Evolutionary conservation across 2,113 vertebrate species (phyloP), one percentile per base, ranked within the genome.

Genomic region (Amphiprion ocellaris): DNA sequence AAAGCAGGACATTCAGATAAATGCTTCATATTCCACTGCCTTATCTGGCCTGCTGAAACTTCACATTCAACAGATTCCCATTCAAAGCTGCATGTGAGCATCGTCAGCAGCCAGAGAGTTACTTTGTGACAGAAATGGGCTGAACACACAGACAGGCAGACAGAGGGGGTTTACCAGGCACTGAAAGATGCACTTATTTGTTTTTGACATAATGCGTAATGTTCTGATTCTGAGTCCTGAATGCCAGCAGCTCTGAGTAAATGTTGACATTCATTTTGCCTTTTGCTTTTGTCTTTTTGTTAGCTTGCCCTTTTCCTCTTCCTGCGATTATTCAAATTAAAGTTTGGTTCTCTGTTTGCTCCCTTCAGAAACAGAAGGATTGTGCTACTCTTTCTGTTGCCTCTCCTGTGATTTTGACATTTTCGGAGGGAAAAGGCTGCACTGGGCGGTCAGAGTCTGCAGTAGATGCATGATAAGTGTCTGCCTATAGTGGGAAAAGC

Each of bases 401-500:
- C 17, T 65, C 77, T 75, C 50, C 28, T 46, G 41, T 67, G 61
- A 21, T 26, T 73, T 58, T 67, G 61, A 74, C 39, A 87, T 72
- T 74, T 72, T 21, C 3, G 50, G 2, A 56, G 39, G 23, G 21
- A 72, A 72, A 39, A n/a, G 54, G 24, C 46, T 56, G 46, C 44
- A 60, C 14, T 41, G 53, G 66, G 17, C 11, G 6, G 50, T 44
- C 24, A 46, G 2, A 74, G 67, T 10, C 5, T 19, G 44, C 10
- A 55, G 37, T 33, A 26, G 4, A 56, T 28, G 21, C 53, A 74
- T 41, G 15, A 58, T 69, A 81, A 72, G 49, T 10, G 58, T 46
- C 58, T 49, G 30, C 53, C n/a, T 55, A 68, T 30, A 37, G 67
- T 89, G 78, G 49, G 81, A 84, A 82, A 7, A 4, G n/a, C 28